These are phyloP conservation scores for Harpegnathos saltator DNA, from an alignment of 1,140 invertebrate genomes.

Conservation along the genomic window DNA sequence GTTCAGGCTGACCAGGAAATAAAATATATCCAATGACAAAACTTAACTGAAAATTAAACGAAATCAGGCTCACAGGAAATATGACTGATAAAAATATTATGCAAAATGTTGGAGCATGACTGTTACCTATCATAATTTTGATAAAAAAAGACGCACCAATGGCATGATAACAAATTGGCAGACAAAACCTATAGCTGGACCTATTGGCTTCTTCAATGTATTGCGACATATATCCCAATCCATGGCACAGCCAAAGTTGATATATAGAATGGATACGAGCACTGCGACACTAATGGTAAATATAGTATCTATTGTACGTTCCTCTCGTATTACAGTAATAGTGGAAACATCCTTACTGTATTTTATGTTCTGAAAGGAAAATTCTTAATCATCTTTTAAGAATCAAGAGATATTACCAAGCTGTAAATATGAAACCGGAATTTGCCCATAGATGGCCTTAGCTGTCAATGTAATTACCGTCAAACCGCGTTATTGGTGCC, in stretches of 20 bases:
- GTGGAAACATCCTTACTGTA: slow-evolving; percentile 76
- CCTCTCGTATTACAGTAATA: slow-evolving; percentile 88
- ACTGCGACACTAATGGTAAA: slow-evolving; percentile 92
- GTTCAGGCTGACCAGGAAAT: slow-evolving; percentile 89
- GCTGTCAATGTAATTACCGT: too few species aligned
- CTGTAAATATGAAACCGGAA: too few species aligned
- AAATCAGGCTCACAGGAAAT: not conserved
- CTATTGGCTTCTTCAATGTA: slow-evolving; percentile 92
- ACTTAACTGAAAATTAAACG: slow-evolving; percentile 88
- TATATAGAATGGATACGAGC: slow-evolving; percentile 94
- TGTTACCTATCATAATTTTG: slow-evolving; percentile 3
- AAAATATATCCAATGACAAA: slow-evolving; percentile 91
- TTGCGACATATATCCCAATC: slow-evolving; percentile 91
- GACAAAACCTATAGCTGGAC: slow-evolving; percentile 93
- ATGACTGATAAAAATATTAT: not conserved
- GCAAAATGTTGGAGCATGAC: not conserved
- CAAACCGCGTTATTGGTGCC: too few species aligned
- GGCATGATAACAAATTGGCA: slow-evolving; percentile 97
- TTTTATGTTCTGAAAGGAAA: slow-evolving; percentile 34
- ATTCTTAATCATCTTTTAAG: slow-evolving; percentile 1
- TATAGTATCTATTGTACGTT: slow-evolving; percentile 89
- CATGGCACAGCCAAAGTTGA: slow-evolving; percentile 97
- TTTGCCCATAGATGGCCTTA: too few species aligned
- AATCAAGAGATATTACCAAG: not conserved
- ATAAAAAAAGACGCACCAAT: slow-evolving; percentile 87